Percentiles rank a stretch among this genome's conserved stretches.
phyloP scores from a whole-genome alignment of 2,888 invertebrate genomes.

The Himalopsyche kuldschensis region DNA sequence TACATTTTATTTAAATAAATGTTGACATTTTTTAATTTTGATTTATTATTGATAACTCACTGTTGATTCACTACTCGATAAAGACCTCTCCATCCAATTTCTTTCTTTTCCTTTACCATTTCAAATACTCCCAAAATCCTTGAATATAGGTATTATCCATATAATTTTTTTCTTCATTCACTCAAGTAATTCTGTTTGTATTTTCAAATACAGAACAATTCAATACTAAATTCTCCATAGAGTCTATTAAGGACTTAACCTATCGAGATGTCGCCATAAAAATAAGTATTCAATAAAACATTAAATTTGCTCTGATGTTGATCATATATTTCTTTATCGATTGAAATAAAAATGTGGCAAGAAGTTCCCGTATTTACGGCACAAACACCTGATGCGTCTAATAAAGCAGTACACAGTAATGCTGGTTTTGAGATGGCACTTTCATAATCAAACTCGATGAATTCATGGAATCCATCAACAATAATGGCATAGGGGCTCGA shows the following conservation, averaged over 20 bases:
- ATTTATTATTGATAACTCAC: too few species aligned
- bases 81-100: too few species aligned
- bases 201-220: too few species aligned
- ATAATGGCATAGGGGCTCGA: constrained; percentile 2
- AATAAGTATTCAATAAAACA: constrained; percentile 8
- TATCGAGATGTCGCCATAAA: constrained; percentile 11
- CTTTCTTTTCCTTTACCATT: too few species aligned
- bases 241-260: not conserved
- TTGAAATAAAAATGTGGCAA: constrained; percentile 7
- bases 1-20: not conserved
- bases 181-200: too few species aligned
- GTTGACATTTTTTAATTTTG: too few species aligned
- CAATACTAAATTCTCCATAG: too few species aligned
- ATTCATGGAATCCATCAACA: constrained; percentile 15
- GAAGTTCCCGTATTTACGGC: not conserved
- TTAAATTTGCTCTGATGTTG: not conserved
- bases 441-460: not conserved
- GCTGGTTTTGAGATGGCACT: not conserved
- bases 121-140: too few species aligned
- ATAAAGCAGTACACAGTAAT: constrained; percentile 16
- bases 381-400: constrained; percentile 16
- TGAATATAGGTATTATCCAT: too few species aligned
- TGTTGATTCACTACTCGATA: too few species aligned
- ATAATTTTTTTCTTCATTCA: too few species aligned
- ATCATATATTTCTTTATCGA: constrained; percentile 4